Percentiles rank a stretch among this genome's conserved stretches.
These are phyloP conservation scores for Synaphobranchus kaupii DNA, from an alignment of 2,797 vertebrate genomes.

Conservation along the genomic window DNA sequence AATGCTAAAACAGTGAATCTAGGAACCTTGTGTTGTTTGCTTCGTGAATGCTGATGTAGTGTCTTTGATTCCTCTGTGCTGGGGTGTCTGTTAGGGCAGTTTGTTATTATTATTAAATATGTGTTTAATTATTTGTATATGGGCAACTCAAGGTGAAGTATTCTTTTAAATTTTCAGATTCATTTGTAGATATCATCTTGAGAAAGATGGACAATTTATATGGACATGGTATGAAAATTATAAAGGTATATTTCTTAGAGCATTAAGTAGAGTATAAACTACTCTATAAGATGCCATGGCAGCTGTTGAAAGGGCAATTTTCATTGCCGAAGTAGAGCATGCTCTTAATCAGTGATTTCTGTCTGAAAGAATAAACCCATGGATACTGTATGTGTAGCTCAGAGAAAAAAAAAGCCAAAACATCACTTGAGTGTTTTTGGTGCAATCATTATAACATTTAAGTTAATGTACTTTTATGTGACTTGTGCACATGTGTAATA, in stretches of 20 bases:
- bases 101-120: constrained; percentile 55
- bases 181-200: constrained; percentile 85
- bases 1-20: constrained; percentile 20
- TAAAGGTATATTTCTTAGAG: constrained; percentile 80
- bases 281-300: constrained; percentile 80
- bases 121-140: constrained; percentile 59
- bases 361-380: constrained; percentile 14
- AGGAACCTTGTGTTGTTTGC: constrained; percentile 10
- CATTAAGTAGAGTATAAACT: constrained; percentile 71
- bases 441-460: background rate
- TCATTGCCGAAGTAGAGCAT: background rate
- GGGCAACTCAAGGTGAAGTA: constrained; percentile 83
- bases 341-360: background rate
- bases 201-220: constrained; percentile 83
- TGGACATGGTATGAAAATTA: constrained; percentile 85
- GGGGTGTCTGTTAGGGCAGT: constrained; percentile 15
- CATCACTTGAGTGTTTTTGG: background rate
- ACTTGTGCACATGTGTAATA: background rate
- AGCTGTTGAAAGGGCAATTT: constrained; percentile 64
- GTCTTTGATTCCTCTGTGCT: constrained; percentile 16
- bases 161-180: constrained; percentile 85
- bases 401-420: background rate
- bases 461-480: background rate
- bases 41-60: constrained; percentile 14
- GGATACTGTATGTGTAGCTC: background rate